Conservation (phyloP, 2,113 vertebrate genomes). For the Typhlomys cinereus region DNA sequence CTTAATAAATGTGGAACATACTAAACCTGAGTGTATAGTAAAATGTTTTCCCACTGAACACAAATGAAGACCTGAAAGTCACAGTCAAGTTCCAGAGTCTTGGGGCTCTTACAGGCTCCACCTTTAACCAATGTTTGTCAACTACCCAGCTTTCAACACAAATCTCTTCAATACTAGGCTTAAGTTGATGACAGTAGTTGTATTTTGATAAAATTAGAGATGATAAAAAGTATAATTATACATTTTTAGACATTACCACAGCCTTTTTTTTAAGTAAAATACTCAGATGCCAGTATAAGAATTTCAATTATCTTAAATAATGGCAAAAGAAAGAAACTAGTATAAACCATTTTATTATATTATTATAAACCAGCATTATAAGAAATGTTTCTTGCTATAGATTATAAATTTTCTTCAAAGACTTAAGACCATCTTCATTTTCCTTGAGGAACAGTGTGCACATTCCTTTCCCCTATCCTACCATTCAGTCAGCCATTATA, state of each 20-base stretch:
- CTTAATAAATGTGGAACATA: background rate
- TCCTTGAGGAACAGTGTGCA: background rate
- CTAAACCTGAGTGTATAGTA: background rate
- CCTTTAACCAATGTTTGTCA: background rate
- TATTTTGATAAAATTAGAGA: background rate
- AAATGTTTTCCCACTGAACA: background rate
- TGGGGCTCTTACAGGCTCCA: background rate
- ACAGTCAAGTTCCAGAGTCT: background rate
- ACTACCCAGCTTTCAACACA: background rate
- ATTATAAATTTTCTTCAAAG: slow-evolving; percentile 19
- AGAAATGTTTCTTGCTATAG: slow-evolving; percentile 28
- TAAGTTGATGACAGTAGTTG: background rate
- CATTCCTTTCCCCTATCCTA: background rate
- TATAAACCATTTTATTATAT: background rate
- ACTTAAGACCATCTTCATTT: slow-evolving; percentile 34
- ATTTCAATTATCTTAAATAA: background rate
- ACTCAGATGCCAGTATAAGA: background rate
- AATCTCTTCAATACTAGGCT: background rate
- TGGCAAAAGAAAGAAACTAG: background rate
- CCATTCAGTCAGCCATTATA: background rate
- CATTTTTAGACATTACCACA: background rate
- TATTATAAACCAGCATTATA: too few species aligned
- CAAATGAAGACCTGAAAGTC: background rate
- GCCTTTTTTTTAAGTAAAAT: background rate
- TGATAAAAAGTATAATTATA: background rate